Conservation (phyloP, 2,113 vertebrate genomes). For the Neopipo cinnamomea region DNA sequence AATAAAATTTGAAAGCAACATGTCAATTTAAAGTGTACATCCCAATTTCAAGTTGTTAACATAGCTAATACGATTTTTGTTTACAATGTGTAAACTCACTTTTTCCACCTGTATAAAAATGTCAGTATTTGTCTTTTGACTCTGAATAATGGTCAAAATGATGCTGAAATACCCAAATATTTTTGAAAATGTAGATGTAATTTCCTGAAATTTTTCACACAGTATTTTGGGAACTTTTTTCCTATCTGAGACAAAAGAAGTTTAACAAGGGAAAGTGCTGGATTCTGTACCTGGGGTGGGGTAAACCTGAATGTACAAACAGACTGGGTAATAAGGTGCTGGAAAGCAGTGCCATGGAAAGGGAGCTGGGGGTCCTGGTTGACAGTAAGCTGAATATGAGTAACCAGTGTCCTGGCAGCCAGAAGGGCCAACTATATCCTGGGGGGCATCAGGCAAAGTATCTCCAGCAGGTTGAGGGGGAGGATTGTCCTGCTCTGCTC, state of each 20-base stretch:
- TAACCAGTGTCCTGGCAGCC: background rate
- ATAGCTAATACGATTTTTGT: background rate
- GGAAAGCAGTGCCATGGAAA: background rate
- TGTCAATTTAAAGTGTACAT: background rate
- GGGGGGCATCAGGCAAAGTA: background rate
- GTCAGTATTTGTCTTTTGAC: background rate
- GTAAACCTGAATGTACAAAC: background rate
- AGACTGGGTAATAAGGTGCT: background rate
- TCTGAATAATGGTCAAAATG: background rate
- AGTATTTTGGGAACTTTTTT: background rate
- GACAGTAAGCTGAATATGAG: background rate
- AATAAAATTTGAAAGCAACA: background rate
- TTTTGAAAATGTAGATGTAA: background rate
- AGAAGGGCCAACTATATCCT: background rate
- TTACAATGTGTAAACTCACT: background rate
- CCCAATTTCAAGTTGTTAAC: background rate
- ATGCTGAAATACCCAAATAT: background rate
- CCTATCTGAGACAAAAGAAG: background rate
- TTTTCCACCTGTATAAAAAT: rapidly evolving
- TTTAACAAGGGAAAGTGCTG: background rate
- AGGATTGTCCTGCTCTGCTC: background rate
- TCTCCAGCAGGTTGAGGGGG: background rate
- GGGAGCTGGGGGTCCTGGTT: background rate
- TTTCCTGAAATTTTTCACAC: background rate
- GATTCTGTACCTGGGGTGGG: background rate